phyloP scores from a whole-genome alignment of 1,140 invertebrate genomes.

The Drosophila funebris region DNA sequence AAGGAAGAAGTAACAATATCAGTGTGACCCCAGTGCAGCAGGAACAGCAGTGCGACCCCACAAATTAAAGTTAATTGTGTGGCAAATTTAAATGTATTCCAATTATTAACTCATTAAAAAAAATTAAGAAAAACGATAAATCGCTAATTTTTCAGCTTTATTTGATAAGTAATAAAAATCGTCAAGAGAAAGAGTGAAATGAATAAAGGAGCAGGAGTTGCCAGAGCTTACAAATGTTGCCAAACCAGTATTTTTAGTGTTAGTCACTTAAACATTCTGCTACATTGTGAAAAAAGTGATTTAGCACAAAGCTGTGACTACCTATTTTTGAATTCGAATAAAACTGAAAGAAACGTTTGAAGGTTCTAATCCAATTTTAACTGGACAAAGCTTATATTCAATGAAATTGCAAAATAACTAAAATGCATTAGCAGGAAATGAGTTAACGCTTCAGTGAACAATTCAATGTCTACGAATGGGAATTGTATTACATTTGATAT shows the following conservation, averaged over 20 bases:
- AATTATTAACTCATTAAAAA: background rate
- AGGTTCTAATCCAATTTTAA: background rate
- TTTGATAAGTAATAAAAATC: background rate
- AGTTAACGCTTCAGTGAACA: background rate
- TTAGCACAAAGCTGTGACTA: too few relatives aligned
- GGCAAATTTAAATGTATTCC: background rate
- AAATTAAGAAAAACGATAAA: background rate
- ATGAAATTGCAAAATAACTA: background rate
- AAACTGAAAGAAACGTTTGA: background rate
- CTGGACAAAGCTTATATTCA: background rate
- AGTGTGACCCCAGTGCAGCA: constrained; percentile 17
- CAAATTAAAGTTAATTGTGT: background rate
- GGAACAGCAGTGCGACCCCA: constrained; percentile 17
- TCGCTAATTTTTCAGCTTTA: background rate
- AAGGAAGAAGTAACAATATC: background rate
- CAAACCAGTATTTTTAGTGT: constrained; percentile 4
- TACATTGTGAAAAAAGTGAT: too few relatives aligned
- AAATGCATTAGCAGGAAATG: background rate
- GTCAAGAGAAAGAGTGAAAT: background rate
- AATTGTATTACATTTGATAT: constrained; percentile 1
- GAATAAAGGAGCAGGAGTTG: background rate
- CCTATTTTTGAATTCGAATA: too few relatives aligned
- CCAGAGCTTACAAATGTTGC: constrained; percentile 1
- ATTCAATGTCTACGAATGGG: background rate
- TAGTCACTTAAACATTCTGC: too few relatives aligned